Evolutionary conservation across 2,797 vertebrate genomes (phyloP).

Genomic region (Caiman crocodilus): DNA sequence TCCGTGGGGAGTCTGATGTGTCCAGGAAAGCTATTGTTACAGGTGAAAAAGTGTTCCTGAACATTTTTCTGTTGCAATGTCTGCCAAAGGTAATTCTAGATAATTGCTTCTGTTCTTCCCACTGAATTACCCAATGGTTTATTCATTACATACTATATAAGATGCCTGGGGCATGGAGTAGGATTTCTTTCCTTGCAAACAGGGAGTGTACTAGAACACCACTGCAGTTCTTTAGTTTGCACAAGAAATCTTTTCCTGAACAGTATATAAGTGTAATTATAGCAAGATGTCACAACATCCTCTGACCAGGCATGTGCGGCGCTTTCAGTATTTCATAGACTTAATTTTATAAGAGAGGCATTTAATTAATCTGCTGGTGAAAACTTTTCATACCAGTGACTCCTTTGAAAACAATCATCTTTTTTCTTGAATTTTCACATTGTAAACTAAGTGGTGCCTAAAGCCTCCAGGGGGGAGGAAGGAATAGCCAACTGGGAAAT

Average conservation of each 20-base stretch:
- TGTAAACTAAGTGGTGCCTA: neutral
- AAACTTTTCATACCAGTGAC: neutral
- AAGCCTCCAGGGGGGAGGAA: neutral
- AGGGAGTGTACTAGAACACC: neutral
- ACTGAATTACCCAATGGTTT: neutral
- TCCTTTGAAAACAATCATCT: neutral
- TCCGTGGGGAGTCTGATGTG: neutral
- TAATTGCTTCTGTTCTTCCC: neutral
- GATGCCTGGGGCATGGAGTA: neutral
- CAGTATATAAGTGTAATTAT: neutral
- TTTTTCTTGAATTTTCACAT: neutral
- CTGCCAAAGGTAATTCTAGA: neutral
- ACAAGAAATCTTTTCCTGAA: neutral
- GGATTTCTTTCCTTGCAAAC: neutral
- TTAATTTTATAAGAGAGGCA: neutral
- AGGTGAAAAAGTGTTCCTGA: neutral
- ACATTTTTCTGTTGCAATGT: neutral
- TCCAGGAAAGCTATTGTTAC: neutral
- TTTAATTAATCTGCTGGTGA: neutral
- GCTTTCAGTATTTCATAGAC: neutral
- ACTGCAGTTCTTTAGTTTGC: neutral
- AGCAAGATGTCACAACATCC: neutral
- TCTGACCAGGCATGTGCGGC: neutral
- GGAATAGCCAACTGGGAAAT: neutral
- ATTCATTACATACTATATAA: neutral